A percentile compares a stretch with the other conserved stretches of the same genome.
phyloP scores from a whole-genome alignment of 2,888 invertebrate genomes.

The Mamestra brassicae region DNA sequence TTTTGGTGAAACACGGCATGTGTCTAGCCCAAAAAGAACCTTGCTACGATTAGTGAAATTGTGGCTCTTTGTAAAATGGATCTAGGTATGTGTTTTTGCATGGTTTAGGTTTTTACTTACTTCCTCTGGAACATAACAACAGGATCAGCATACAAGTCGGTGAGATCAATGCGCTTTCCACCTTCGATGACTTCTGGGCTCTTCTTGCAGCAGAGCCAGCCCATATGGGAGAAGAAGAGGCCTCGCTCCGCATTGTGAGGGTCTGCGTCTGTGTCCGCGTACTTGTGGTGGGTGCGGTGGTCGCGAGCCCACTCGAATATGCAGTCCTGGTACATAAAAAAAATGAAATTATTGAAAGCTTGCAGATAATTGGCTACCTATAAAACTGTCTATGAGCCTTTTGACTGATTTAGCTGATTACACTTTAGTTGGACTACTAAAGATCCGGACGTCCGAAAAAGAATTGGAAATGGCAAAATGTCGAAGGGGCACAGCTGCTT shows the following conservation, averaged over 20 bases:
- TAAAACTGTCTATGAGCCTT: neutral
- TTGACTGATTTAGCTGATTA: neutral
- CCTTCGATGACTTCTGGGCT: slow-evolving; percentile 96
- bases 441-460: neutral
- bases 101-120: slow-evolving; percentile 85
- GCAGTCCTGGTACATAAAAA: slow-evolving; percentile 86
- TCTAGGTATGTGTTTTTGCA: too few species aligned
- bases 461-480: neutral
- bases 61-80: neutral
- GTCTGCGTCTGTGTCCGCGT: slow-evolving; percentile 96
- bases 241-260: slow-evolving; percentile 97
- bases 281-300: slow-evolving; percentile 97
- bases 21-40: neutral
- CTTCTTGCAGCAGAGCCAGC: slow-evolving; percentile 97
- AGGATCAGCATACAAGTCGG: slow-evolving; percentile 95
- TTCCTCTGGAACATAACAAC: slow-evolving; percentile 96
- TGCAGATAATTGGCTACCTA: too few species aligned
- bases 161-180: slow-evolving; percentile 95
- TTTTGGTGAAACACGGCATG: slow-evolving; percentile 5
- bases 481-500: neutral
- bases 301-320: slow-evolving; percentile 93
- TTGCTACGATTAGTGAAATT: neutral
- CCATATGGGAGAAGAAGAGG: slow-evolving; percentile 98
- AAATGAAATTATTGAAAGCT: neutral
- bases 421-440: neutral